A percentile compares a stretch with the other conserved stretches of the same genome.
Evolutionary conservation across 2,888 invertebrate genomes (phyloP).

Genomic region (Ecdyonurus torrentis): DNA sequence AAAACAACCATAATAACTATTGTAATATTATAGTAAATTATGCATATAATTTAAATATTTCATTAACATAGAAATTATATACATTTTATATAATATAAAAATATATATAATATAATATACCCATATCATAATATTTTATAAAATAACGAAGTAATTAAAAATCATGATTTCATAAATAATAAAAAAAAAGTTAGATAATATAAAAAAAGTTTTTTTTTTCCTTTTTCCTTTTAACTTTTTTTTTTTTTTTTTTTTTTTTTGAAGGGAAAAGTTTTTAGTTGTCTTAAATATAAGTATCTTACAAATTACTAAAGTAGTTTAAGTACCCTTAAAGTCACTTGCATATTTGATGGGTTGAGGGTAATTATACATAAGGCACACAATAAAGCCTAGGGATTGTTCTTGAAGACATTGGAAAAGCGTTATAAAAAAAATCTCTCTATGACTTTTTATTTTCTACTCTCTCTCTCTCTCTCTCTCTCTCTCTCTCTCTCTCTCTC

Average conservation of each 20-base stretch:
- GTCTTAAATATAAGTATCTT: neutral
- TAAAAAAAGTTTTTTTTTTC: neutral
- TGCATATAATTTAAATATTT: neutral
- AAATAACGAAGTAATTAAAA: neutral
- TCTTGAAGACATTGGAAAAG: neutral
- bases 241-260: neutral
- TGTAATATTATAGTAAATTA: neutral
- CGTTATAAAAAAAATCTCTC: neutral
- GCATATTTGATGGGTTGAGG: neutral
- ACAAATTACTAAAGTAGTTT: conserved; percentile 2
- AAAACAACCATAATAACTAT: neutral
- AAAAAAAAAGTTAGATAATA: neutral
- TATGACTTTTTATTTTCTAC: neutral
- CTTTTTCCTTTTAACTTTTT: neutral
- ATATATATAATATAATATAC: neutral
- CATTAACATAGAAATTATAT: neutral
- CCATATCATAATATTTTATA: too few species aligned
- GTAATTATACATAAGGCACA: neutral
- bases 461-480: neutral
- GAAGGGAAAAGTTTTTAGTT: too few species aligned
- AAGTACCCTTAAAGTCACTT: neutral
- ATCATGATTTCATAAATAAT: neutral
- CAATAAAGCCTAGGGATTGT: neutral
- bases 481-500: neutral
- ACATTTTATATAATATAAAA: neutral